These are phyloP conservation scores for Cepaea hortensis DNA, from an alignment of 2,888 invertebrate species.

Conservation along the genomic window DNA sequence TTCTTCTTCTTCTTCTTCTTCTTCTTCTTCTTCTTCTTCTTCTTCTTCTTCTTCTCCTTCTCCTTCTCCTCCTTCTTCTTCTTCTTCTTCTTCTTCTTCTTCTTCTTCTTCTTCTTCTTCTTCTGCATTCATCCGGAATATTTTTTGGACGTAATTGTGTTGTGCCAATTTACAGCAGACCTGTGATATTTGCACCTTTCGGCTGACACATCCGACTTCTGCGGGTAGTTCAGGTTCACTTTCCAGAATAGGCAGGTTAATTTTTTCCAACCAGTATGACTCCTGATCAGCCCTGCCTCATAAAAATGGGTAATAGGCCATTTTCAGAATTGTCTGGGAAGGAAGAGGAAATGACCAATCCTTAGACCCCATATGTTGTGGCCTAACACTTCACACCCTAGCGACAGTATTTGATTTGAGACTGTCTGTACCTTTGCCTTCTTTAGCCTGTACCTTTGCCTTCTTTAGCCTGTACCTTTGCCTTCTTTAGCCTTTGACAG, in stretches of 20 bases:
- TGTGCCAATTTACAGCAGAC: too few relatives aligned
- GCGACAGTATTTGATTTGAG: too few relatives aligned
- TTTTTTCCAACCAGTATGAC: background rate
- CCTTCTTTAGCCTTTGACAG: too few relatives aligned
- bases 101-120: background rate
- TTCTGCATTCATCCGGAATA: too few relatives aligned
- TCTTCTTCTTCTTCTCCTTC: background rate
- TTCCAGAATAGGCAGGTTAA: background rate
- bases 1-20: background rate
- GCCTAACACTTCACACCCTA: too few relatives aligned
- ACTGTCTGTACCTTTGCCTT: background rate
- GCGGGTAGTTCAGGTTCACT: background rate
- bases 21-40: background rate
- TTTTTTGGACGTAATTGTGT: too few relatives aligned
- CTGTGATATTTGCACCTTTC: too few relatives aligned
- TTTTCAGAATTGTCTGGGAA: too few relatives aligned
- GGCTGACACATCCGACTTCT: too few relatives aligned
- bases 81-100: background rate
- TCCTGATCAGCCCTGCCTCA: too few relatives aligned
- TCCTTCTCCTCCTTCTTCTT: background rate
- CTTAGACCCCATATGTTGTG: background rate
- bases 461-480: background rate
- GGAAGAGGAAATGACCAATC: background rate
- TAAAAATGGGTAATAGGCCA: too few relatives aligned
- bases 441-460: background rate